These are phyloP conservation scores for Drosophila elegans DNA, from an alignment of 1,140 invertebrate genomes.

Conservation along the genomic window DNA sequence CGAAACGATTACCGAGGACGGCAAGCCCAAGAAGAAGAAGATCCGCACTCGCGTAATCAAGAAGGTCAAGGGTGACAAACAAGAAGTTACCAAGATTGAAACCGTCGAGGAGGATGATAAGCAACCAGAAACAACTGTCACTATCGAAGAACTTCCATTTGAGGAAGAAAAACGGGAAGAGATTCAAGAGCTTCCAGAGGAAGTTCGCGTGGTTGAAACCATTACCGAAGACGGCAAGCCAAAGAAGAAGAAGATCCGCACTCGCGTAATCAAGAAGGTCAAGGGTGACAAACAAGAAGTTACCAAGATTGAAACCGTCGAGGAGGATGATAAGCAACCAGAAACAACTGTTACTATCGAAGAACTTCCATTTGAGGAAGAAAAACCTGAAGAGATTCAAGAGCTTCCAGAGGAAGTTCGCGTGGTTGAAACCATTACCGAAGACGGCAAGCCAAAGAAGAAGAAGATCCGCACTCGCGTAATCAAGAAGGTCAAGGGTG, in stretches of 20 bases:
- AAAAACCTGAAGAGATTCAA: not conserved
- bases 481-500: slow-evolving; percentile 7
- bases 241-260: slow-evolving; percentile 7
- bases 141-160: not conserved
- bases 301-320: slow-evolving; percentile 2
- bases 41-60: slow-evolving; percentile 3
- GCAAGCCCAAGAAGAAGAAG: slow-evolving; percentile 7
- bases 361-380: not conserved
- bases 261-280: slow-evolving; percentile 2
- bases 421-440: not conserved
- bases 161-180: not conserved
- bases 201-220: slow-evolving; percentile 1
- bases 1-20: not conserved
- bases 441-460: slow-evolving; percentile 7
- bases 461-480: slow-evolving; percentile 3
- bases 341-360: not conserved
- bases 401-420: slow-evolving; percentile 1
- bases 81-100: slow-evolving; percentile 6
- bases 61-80: slow-evolving; percentile 8
- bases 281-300: slow-evolving; percentile 9
- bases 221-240: not conserved
- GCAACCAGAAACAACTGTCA: slow-evolving; percentile 1
- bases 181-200: slow-evolving; percentile 1
- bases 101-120: slow-evolving; percentile 3
- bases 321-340: slow-evolving; percentile 2